A percentile compares a stretch with the other conserved stretches of the same genome.
phyloP scores from a whole-genome alignment of 35 echinoderm and acorn worm species.

The Heliocidaris tuberculata region DNA sequence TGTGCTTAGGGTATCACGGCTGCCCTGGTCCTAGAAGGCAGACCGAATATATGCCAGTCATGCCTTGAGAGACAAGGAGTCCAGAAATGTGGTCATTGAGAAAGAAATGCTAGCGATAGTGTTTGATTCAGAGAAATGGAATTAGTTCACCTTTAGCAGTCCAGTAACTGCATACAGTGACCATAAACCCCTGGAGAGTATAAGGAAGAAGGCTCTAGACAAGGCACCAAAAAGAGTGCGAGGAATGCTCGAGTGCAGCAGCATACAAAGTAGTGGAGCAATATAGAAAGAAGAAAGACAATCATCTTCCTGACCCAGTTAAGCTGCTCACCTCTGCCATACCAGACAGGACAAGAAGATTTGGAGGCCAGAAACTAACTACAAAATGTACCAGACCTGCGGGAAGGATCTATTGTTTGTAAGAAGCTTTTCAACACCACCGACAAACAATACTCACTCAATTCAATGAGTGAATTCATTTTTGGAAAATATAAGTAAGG shows the following conservation, averaged over 20 bases:
- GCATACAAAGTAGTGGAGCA: neutral
- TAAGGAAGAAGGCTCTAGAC: too few species aligned
- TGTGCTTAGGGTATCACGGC: conserved; percentile 36
- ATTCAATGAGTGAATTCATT: too few species aligned
- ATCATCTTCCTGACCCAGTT: neutral
- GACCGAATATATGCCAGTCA: conserved; percentile 66
- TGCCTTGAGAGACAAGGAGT: conserved; percentile 59
- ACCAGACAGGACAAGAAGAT: conserved; percentile 30
- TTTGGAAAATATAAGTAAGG: too few species aligned
- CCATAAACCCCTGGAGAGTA: conserved; percentile 24
- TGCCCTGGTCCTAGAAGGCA: conserved; percentile 56
- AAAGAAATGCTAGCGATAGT: conserved; percentile 59
- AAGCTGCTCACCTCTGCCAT: neutral
- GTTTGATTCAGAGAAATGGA: neutral
- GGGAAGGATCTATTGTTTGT: too few species aligned
- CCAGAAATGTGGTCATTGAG: conserved; percentile 49
- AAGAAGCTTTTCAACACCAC: too few species aligned
- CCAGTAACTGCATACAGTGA: neutral
- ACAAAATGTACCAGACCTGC: too few species aligned
- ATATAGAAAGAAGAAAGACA: conserved; percentile 35
- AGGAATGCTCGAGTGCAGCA: conserved; percentile 43
- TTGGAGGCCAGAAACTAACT: too few species aligned
- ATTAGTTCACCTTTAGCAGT: conserved; percentile 52
- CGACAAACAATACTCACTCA: too few species aligned
- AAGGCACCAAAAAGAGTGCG: conserved; percentile 49